A percentile compares a stretch with the other conserved stretches of the same genome.
Evolutionary conservation across 2,113 vertebrate genomes (phyloP).

Genomic region (Monopterus albus): DNA sequence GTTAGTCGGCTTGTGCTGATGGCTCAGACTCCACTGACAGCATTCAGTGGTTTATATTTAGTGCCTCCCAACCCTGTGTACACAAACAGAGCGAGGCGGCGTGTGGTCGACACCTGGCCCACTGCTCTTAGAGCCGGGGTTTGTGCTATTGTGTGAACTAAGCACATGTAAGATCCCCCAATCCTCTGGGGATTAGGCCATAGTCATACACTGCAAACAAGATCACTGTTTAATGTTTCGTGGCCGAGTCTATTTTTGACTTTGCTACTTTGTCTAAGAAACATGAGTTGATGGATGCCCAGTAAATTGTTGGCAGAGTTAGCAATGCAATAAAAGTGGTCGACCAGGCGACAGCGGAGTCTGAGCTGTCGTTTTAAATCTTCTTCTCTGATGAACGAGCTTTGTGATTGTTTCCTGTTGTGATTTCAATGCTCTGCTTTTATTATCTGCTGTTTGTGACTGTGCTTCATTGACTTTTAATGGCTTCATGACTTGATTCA

Average conservation of each 20-base stretch:
- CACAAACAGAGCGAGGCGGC: background rate
- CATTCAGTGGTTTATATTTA: conserved; percentile 80
- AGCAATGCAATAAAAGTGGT: background rate
- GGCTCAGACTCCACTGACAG: background rate
- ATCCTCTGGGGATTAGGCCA: conserved; percentile 31
- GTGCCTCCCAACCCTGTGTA: conserved; percentile 1
- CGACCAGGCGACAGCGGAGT: background rate
- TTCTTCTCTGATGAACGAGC: background rate
- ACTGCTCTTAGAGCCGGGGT: conserved; percentile 37
- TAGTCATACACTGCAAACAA: background rate
- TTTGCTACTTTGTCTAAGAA: conserved; percentile 11
- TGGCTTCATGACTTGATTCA: background rate
- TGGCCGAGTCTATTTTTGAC: conserved; percentile 48
- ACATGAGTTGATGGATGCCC: conserved; percentile 30
- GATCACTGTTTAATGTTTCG: conserved; percentile 23
- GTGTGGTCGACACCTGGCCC: conserved; percentile 31
- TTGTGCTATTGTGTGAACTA: conserved; percentile 56
- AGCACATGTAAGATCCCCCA: conserved; percentile 37
- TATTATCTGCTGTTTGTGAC: background rate
- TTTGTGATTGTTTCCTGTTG: background rate
- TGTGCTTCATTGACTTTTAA: background rate
- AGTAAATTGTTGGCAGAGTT: conserved; percentile 3
- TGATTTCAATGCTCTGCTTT: background rate
- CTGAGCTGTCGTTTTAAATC: background rate
- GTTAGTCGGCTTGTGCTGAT: conserved; percentile 6